These are phyloP conservation scores for Mythimna ferrago DNA, from an alignment of 2,888 invertebrate species.

Conservation along the genomic window DNA sequence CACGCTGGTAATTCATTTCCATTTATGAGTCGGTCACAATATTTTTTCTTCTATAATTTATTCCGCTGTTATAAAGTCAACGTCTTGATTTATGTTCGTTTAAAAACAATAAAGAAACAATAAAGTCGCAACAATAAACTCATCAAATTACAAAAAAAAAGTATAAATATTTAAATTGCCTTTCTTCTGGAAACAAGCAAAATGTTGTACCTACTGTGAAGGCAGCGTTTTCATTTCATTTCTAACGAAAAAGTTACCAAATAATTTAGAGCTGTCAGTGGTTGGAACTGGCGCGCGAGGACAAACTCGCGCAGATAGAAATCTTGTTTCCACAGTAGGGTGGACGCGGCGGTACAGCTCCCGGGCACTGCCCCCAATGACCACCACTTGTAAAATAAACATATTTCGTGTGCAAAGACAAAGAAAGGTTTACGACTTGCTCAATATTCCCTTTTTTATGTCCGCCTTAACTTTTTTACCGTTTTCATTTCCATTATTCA, in stretches of 20 bases:
- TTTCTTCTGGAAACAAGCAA: slow-evolving; percentile 1
- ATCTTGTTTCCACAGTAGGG: slow-evolving; percentile 7
- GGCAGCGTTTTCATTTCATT: background rate
- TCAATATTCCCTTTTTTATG: slow-evolving; percentile 33
- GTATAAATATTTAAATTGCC: slow-evolving; percentile 2
- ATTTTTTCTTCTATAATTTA: background rate
- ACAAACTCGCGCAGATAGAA: slow-evolving; percentile 7
- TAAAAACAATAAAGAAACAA: slow-evolving; percentile 7
- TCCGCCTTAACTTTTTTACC: slow-evolving; percentile 20
- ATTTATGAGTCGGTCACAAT: background rate
- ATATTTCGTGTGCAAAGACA: slow-evolving; percentile 37
- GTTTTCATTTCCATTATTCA: slow-evolving; percentile 38
- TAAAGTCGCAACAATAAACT: slow-evolving; percentile 14
- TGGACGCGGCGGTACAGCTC: background rate
- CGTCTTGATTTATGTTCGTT: slow-evolving; percentile 21
- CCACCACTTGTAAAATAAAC: slow-evolving; percentile 32
- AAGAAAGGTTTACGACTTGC: slow-evolving; percentile 44
- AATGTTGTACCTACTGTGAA: background rate
- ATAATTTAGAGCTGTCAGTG: background rate
- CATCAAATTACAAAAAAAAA: background rate
- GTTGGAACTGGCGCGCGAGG: background rate
- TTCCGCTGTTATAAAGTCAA: background rate
- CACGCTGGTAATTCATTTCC: background rate
- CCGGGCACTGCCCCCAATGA: slow-evolving; percentile 16
- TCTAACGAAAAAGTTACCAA: background rate